These are phyloP conservation scores for Meloidogyne hapla DNA, from an alignment of 1,140 invertebrate genomes.

Conservation along the genomic window DNA sequence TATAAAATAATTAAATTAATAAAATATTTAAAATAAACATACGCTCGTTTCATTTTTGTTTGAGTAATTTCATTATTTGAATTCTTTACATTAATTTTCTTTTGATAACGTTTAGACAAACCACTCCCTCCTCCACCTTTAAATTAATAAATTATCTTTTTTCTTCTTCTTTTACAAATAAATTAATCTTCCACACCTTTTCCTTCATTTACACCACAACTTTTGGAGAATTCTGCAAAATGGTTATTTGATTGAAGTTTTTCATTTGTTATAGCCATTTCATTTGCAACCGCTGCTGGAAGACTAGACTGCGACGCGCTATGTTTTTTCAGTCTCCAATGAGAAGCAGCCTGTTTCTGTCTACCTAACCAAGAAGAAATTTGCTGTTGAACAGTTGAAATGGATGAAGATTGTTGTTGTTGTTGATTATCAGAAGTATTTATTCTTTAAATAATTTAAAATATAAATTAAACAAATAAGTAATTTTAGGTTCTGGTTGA, in stretches of 20 bases:
- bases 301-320: slow-evolving; percentile 50
- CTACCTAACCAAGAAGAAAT: slow-evolving; percentile 50
- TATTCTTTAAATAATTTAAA: slow-evolving; percentile 18
- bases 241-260: background rate
- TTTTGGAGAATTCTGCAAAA: background rate
- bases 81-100: slow-evolving; percentile 45
- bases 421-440: slow-evolving; percentile 8
- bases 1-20: background rate
- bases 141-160: background rate
- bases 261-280: slow-evolving; percentile 3
- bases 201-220: background rate
- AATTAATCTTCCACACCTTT: background rate
- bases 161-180: background rate
- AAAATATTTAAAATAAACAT: background rate
- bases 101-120: slow-evolving; percentile 47
- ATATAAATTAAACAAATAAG: no score
- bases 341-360: slow-evolving; percentile 48
- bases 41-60: slow-evolving; percentile 23
- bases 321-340: slow-evolving; percentile 55
- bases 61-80: slow-evolving; percentile 42
- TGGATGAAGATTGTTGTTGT: slow-evolving; percentile 19
- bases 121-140: slow-evolving; percentile 4
- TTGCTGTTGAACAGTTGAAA: slow-evolving; percentile 50
- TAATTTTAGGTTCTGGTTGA: no score
- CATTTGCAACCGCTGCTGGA: slow-evolving; percentile 17